These are phyloP conservation scores for Cichladusa arquata DNA, from an alignment of 2,113 vertebrate species.

Conservation along the genomic window DNA sequence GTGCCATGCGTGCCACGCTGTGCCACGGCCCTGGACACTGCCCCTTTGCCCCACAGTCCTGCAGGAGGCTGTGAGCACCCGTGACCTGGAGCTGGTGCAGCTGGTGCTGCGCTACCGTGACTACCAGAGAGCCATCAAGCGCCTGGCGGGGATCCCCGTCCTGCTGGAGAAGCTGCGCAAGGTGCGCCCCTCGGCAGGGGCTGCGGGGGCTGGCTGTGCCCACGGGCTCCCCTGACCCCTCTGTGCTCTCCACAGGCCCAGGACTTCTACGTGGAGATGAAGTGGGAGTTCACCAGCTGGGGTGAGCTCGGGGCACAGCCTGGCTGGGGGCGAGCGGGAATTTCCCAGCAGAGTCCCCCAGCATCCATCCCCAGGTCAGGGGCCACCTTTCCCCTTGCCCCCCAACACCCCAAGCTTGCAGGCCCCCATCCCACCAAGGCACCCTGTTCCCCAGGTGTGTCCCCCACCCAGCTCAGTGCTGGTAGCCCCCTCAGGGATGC, in stretches of 20 bases:
- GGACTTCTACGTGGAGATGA: slow-evolving; percentile 98
- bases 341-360: neutral
- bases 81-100: slow-evolving; percentile 90
- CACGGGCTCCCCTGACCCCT: accelerated
- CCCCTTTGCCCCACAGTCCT: slow-evolving; percentile 75
- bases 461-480: neutral
- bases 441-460: accelerated
- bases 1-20: accelerated
- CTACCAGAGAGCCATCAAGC: slow-evolving; percentile 92
- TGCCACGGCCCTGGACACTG: neutral
- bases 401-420: neutral
- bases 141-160: slow-evolving; percentile 91
- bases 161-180: slow-evolving; percentile 93
- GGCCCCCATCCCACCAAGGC: accelerated
- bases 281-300: slow-evolving; percentile 98
- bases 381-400: neutral
- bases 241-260: slow-evolving; percentile 79
- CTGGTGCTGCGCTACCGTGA: slow-evolving; percentile 92
- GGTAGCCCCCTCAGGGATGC: neutral
- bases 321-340: neutral
- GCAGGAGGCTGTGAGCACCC: slow-evolving; percentile 94
- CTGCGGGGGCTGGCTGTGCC: accelerated
- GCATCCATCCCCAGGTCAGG: neutral
- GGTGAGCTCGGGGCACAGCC: slow-evolving; percentile 71
- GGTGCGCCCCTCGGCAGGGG: slow-evolving; percentile 60